Evolutionary conservation across 2,797 vertebrate genomes (phyloP).

Genomic region (Alectoris magna): DNA sequence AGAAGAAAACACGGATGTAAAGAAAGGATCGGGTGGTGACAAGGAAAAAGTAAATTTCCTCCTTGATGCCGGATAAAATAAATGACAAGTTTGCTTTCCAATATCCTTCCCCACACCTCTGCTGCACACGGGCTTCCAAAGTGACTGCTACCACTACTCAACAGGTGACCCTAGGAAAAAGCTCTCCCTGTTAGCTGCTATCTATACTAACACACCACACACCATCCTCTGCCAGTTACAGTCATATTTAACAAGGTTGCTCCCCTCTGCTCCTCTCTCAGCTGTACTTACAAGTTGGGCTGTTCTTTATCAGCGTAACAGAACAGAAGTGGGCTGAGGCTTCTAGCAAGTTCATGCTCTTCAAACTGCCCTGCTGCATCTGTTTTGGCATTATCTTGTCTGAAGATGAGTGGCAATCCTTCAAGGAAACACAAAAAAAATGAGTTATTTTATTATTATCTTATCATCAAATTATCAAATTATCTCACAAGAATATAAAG

Average conservation of each 20-base stretch:
- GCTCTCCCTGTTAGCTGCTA: neutral
- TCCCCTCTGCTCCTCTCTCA: neutral
- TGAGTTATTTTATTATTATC: too few species aligned
- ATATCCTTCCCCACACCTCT: neutral
- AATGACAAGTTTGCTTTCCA: neutral
- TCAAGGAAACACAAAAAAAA: neutral
- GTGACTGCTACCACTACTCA: neutral
- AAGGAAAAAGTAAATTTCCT: neutral
- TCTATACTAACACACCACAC: neutral
- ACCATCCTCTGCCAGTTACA: neutral
- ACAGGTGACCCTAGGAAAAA: neutral
- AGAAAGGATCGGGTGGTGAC: neutral
- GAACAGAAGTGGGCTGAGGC: conserved; percentile 95
- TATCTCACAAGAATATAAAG: neutral
- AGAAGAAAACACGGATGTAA: conserved; percentile 18
- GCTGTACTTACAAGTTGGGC: conserved; percentile 89
- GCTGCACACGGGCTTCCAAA: neutral
- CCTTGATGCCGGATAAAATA: neutral
- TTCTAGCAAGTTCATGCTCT: conserved; percentile 95
- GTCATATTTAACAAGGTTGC: neutral
- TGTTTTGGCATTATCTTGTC: conserved; percentile 93
- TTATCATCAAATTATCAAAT: too few species aligned
- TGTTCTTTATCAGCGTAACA: conserved; percentile 98
- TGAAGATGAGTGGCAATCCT: conserved; percentile 97
- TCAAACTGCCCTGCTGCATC: conserved; percentile 97